phyloP scores from a whole-genome alignment of 2,797 vertebrate species.

The Scarus forsteni region DNA sequence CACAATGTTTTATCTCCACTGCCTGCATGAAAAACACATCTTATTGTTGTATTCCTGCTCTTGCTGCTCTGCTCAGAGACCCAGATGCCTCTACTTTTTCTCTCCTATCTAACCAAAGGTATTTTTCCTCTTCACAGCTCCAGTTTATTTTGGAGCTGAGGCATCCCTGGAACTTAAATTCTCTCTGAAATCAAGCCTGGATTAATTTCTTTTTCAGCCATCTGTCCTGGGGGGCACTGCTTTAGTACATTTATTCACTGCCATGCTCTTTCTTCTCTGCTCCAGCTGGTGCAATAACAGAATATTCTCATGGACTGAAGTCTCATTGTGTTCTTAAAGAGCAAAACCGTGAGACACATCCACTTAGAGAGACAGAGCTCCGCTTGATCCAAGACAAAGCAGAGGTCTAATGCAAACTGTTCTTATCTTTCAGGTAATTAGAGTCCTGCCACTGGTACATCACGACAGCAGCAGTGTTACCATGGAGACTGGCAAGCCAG shows the following conservation, averaged over 20 bases:
- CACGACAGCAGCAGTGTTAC: slow-evolving; percentile 83
- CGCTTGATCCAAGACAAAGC: slow-evolving; percentile 50
- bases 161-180: slow-evolving; percentile 14
- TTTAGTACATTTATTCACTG: slow-evolving; percentile 7
- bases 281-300: slow-evolving; percentile 9
- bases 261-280: slow-evolving; percentile 15
- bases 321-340: slow-evolving; percentile 22
- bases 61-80: slow-evolving; percentile 30
- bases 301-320: background rate
- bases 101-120: slow-evolving; percentile 16
- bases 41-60: slow-evolving; percentile 10
- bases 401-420: slow-evolving; percentile 77
- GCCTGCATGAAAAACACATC: slow-evolving; percentile 42
- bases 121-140: slow-evolving; percentile 25
- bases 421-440: slow-evolving; percentile 86
- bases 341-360: slow-evolving; percentile 28
- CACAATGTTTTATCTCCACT: slow-evolving; percentile 25
- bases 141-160: slow-evolving; percentile 18
- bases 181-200: slow-evolving; percentile 20
- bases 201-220: slow-evolving; percentile 38
- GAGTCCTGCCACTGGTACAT: slow-evolving; percentile 75
- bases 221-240: slow-evolving; percentile 24
- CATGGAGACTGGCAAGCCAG: slow-evolving; percentile 88
- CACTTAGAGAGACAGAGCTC: slow-evolving; percentile 34
- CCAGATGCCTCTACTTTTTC: slow-evolving; percentile 8